Conservation (phyloP, 2,113 vertebrate genomes). For the Sturnus vulgaris region DNA sequence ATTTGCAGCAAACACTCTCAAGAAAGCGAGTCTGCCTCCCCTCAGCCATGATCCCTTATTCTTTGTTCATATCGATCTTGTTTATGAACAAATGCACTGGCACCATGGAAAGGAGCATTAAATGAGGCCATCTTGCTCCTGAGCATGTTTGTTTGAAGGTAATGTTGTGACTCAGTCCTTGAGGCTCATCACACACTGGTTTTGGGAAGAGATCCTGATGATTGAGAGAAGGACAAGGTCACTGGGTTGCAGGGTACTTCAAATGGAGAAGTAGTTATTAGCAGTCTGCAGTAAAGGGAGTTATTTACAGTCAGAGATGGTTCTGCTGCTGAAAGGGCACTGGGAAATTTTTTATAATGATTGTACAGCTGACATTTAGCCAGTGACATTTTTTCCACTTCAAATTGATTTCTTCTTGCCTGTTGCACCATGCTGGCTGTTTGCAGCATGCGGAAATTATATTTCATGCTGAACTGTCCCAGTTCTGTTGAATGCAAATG, state of each 20-base stretch:
- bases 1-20: not conserved
- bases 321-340: not conserved
- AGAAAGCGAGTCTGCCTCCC: not conserved
- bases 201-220: not conserved
- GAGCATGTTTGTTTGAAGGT: not conserved
- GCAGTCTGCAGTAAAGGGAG: not conserved
- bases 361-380: not conserved
- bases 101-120: not conserved
- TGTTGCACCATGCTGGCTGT: not conserved
- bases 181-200: not conserved
- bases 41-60: not conserved
- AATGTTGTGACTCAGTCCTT: not conserved
- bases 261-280: not conserved
- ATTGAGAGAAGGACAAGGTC: not conserved
- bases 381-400: not conserved
- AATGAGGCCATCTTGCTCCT: not conserved
- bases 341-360: not conserved
- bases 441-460: not conserved
- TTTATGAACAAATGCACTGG: not conserved
- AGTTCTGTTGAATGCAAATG: not conserved
- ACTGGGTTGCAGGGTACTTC: not conserved
- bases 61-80: not conserved
- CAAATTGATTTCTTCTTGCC: not conserved
- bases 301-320: not conserved
- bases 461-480: not conserved